Base-by-base conservation (phyloP, 2,797 vertebrate species). In the Chelon auratus region DNA sequence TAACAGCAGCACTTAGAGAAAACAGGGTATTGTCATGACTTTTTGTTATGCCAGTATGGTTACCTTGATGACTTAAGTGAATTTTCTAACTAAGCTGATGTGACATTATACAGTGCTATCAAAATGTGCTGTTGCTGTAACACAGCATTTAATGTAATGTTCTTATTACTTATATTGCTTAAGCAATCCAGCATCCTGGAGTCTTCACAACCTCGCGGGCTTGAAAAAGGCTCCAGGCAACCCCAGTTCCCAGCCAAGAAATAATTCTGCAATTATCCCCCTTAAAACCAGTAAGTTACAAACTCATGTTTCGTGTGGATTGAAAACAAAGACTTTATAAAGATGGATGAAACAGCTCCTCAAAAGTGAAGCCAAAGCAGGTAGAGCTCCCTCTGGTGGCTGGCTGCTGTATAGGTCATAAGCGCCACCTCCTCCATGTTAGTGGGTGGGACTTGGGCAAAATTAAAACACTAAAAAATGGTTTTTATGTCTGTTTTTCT, bases 211-310 rank as follows among this genome's bases (percentile, higher is more conserved):
- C 42, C 10, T 67, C 51, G 22, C 2, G 4, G 39, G 30, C 6
- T 15, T 64, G 47, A 58, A 20, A 33, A 64, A 24, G 14, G 3
- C 53, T 72, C 18, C 37, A 62, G 50, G 9, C 36, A 50, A 30
- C 62, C 24, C 33, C 33, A n/a, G 57, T 33, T 13, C 18, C 9
- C 30, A 47, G 42, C 59, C 39, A 54, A 45, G 48, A 53, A 61
- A 43, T 48, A n/a, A 37, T 68, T 10, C 22, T 33, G 36, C 30
- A 18, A 51, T 37, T n/a, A 55, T 55, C 33, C 9, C 42, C 3
- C 33, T 33, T 43, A 62, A 47, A 24, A 62, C 12, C 59, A 52
- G 37, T 68, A 17, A 6, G 18, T 47, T 47, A 47, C n/a, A 18
- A 22, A 22, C 22, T 45, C 54, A 54, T 24, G 17, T 18, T 69